Conservation (phyloP, 2,888 invertebrate species). For the Sacculina carcini region DNA sequence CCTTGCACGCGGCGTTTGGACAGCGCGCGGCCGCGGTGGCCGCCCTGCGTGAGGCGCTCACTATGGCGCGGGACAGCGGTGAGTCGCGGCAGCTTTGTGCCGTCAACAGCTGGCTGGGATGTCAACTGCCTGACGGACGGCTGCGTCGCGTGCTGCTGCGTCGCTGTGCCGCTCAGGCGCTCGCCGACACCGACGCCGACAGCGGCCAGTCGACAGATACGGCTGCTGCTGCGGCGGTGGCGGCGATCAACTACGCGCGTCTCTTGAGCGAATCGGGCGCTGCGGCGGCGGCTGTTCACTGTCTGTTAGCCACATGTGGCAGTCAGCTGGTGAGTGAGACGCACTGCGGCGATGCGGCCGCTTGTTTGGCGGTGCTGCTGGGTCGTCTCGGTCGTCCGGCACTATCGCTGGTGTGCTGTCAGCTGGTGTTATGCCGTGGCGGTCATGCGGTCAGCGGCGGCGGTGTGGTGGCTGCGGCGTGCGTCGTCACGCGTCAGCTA, state of each 20-base stretch:
- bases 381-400: constrained; percentile 62
- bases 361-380: constrained; percentile 66
- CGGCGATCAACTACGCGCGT: constrained; percentile 47
- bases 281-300: constrained; percentile 36
- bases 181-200: constrained; percentile 39
- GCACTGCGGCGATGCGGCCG: too few species aligned
- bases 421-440: constrained; percentile 31
- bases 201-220: constrained; percentile 37
- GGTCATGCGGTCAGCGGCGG: background rate
- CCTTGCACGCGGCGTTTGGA: constrained; percentile 59
- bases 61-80: constrained; percentile 59
- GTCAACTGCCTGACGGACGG: constrained; percentile 38
- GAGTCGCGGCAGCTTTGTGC: constrained; percentile 63
- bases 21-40: constrained; percentile 47
- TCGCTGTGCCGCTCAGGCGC: constrained; percentile 40
- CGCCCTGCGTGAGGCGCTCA: constrained; percentile 60
- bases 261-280: constrained; percentile 40
- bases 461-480: background rate
- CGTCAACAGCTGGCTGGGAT: constrained; percentile 56
- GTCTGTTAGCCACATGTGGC: constrained; percentile 19
- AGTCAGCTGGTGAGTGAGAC: too few species aligned
- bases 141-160: constrained; percentile 36
- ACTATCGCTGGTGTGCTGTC: constrained; percentile 51
- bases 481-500: background rate
- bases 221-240: constrained; percentile 44